Conservation (phyloP, 2,113 vertebrate species). For the Aphelocoma coerulescens region DNA sequence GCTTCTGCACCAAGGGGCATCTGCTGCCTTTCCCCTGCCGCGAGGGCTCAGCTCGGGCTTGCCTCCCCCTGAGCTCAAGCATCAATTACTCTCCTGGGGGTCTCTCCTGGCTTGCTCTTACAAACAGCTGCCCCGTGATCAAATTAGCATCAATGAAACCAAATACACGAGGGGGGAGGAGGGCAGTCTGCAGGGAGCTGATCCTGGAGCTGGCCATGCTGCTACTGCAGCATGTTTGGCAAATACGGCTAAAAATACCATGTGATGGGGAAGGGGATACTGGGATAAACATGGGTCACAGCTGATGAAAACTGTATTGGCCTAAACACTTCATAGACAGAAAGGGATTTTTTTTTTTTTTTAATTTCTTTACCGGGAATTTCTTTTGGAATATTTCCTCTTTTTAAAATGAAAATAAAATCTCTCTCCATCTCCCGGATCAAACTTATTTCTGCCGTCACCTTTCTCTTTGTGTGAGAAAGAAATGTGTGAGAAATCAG, state of each 20-base stretch:
- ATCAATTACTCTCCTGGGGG: neutral
- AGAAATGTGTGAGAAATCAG: neutral
- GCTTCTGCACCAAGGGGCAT: neutral
- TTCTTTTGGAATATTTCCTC: neutral
- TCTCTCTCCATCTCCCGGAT: neutral
- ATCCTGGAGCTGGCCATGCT: neutral
- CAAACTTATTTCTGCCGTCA: neutral
- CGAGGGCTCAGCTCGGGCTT: fast-evolving
- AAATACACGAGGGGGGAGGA: neutral
- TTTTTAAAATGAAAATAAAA: neutral
- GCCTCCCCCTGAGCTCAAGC: fast-evolving
- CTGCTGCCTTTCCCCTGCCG: fast-evolving
- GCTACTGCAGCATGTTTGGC: neutral
- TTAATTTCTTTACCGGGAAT: neutral
- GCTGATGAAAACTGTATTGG: neutral
- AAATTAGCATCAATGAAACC: neutral
- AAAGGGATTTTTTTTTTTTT: neutral
- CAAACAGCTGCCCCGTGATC: neutral
- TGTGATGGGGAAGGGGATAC: neutral
- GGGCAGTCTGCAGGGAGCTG: neutral
- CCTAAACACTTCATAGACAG: neutral
- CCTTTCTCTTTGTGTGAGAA: neutral
- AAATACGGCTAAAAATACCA: neutral
- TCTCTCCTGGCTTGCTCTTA: neutral
- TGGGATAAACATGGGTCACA: neutral